These are phyloP conservation scores for Pristionchus japonicus DNA, from an alignment of 2,888 invertebrate genomes.

Conservation along the genomic window DNA sequence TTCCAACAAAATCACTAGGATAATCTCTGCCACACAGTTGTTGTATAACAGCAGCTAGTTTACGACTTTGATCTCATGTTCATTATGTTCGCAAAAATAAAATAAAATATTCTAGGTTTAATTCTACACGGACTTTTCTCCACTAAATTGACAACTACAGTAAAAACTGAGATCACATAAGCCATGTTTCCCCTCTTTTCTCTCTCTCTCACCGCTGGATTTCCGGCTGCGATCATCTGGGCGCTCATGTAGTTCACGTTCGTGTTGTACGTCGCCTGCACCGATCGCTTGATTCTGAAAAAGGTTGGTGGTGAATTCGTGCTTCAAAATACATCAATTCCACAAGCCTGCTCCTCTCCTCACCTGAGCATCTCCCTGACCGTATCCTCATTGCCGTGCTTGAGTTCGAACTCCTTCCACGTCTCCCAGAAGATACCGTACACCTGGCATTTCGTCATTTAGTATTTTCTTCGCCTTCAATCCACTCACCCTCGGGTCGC, in stretches of 20 bases:
- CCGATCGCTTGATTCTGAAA: slow-evolving; percentile 61
- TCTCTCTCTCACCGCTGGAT: slow-evolving; percentile 33
- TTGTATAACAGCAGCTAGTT: too few species aligned
- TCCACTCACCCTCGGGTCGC: slow-evolving; percentile 91
- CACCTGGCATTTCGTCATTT: slow-evolving; percentile 76
- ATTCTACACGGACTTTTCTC: too few species aligned
- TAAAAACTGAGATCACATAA: too few species aligned
- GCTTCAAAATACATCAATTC: background rate
- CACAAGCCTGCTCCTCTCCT: background rate
- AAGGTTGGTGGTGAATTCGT: background rate
- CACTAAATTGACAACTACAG: background rate
- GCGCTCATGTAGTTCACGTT: slow-evolving; percentile 99
- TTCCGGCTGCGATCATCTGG: slow-evolving; percentile 88
- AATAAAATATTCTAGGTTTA: too few species aligned
- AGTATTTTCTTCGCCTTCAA: background rate
- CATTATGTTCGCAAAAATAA: too few species aligned
- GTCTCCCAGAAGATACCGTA: slow-evolving; percentile 96
- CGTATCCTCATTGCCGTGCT: slow-evolving; percentile 99
- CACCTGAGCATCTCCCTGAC: slow-evolving; percentile 93
- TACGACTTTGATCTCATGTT: too few species aligned
- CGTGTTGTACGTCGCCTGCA: slow-evolving; percentile 87
- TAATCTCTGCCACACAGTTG: too few species aligned
- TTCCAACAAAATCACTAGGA: background rate
- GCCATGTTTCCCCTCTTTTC: background rate
- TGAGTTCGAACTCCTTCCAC: slow-evolving; percentile 99